Base-by-base conservation (phyloP, 1,140 invertebrate genomes). In the Thalassaphorura encarpata region DNA sequence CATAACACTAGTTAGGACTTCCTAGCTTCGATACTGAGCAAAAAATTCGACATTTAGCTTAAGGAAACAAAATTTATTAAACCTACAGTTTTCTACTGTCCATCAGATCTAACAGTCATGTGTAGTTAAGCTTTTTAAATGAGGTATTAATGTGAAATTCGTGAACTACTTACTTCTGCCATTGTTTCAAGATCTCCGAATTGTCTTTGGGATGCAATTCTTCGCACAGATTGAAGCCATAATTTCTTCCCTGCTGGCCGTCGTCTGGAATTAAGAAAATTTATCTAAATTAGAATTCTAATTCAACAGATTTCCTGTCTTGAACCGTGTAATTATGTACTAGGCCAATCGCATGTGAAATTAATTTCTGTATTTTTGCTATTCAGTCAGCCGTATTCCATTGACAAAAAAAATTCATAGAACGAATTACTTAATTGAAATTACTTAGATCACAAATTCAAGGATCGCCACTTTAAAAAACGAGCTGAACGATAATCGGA, bases 191-290 rank as follows among this genome's bases (percentile, higher is more conserved):
- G n/a, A n/a, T n/a, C n/a, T n/a, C 33, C 33, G 11, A 36, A n/a
- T 36, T 61, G 48, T 41, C 63, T 40, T 47, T 64, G 63, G 0
- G 63, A 64, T 26, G 61, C 49, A 42, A 64, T 64, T 36, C 63
- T 26, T 16, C 56, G 49, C 2, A 61, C 58, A 1, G 59, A 59
- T 43, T 64, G 58, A 24, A 61, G 52, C 63, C 63, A 64, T 56
- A 64, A 23, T 15, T 56, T 54, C 45, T 61, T 61, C 16, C 63
- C 63, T 21, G 59, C 56, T 31, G 59, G 28, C 28, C 60, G 42
- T 40, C 63, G 42, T 40, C 63, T 64, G 42, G 33, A 58, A 58
- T n/a, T 3, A 26, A 45, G 6, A 45, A n/a, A 54, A 45, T 16
- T 28, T 19, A 41, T 8, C 50, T 33, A 31, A 51, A 36, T 15